phyloP scores from a whole-genome alignment of 2,113 vertebrate species.

The Pituophis catenifer region DNA sequence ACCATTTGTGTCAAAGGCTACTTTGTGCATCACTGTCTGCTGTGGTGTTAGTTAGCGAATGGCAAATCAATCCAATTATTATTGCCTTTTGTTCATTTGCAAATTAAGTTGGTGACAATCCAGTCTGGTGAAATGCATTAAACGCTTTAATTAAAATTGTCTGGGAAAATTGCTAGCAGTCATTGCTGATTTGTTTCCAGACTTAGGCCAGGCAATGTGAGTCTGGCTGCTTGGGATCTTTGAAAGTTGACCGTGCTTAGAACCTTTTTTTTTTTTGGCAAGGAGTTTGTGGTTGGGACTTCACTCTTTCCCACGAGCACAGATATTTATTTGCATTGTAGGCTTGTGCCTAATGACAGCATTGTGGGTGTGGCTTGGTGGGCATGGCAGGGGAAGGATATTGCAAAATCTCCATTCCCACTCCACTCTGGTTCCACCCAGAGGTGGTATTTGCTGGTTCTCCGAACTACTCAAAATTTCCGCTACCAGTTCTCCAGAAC shows the following conservation, averaged over 20 bases:
- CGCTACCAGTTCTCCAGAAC: too few species aligned
- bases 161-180: neutral
- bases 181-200: neutral
- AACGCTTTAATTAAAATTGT: neutral
- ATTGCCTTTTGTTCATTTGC: neutral
- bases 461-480: too few species aligned
- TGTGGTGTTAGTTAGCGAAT: neutral
- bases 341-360: neutral
- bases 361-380: neutral
- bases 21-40: neutral
- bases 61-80: neutral
- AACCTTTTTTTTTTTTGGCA: neutral
- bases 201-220: neutral
- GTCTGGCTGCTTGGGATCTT: neutral
- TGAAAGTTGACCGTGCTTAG: neutral
- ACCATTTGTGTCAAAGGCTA: accelerated
- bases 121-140: neutral
- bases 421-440: too few species aligned
- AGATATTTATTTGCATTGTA: neutral
- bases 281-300: neutral
- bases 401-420: too few species aligned
- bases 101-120: neutral
- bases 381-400: too few species aligned
- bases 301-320: neutral
- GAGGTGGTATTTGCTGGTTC: too few species aligned